Percentiles rank a stretch among this genome's conserved stretches.
Evolutionary conservation across 2,113 vertebrate species (phyloP).

Genomic region (Gila orcuttii): DNA sequence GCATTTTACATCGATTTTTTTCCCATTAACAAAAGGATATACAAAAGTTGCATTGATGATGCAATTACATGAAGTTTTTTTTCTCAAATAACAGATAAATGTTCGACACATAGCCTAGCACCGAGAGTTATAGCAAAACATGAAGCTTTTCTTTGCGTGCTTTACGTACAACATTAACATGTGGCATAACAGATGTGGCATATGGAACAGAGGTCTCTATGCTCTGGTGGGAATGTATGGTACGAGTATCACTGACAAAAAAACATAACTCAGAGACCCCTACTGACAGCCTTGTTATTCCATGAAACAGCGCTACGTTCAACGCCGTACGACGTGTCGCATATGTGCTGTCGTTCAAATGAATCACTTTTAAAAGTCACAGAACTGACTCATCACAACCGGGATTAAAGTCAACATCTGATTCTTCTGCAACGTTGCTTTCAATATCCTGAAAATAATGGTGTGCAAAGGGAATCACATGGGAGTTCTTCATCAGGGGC

Average conservation of each 20-base stretch:
- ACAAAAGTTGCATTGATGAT: neutral
- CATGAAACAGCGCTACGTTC: neutral
- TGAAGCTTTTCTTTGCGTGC: conserved; percentile 7
- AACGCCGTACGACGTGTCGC: neutral
- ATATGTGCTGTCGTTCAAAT: neutral
- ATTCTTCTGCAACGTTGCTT: neutral
- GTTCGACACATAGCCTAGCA: neutral
- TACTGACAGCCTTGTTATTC: conserved; percentile 38
- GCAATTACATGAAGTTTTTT: neutral
- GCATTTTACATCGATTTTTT: neutral
- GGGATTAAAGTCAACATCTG: neutral
- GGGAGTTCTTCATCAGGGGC: conserved; percentile 33
- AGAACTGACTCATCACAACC: neutral
- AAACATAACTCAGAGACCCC: conserved; percentile 41
- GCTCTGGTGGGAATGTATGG: neutral
- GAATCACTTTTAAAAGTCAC: neutral
- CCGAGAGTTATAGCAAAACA: neutral
- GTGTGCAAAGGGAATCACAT: neutral
- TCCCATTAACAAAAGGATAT: neutral
- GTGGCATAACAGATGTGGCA: conserved; percentile 46
- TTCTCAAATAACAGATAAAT: neutral
- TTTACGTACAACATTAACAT: conserved; percentile 31
- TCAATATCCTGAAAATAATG: neutral
- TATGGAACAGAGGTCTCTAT: conserved; percentile 39
- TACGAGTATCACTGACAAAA: conserved; percentile 28